Percentiles rank a stretch among this genome's conserved stretches.
Evolutionary conservation across 2,888 invertebrate species (phyloP).

Genomic region (Boloria selene): DNA sequence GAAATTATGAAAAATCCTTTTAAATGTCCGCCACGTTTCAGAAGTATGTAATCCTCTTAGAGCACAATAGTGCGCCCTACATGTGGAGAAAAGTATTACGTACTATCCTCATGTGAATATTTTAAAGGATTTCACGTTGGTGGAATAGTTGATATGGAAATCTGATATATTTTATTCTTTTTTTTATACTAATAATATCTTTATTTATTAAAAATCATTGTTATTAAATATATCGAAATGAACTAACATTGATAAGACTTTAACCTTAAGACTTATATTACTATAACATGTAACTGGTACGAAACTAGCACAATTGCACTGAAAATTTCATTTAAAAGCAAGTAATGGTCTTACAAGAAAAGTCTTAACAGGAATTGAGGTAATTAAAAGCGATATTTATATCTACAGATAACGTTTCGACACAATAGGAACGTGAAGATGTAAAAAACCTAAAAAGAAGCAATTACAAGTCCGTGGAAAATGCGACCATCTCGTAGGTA

Average conservation of each 20-base stretch:
- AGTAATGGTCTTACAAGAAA: not conserved
- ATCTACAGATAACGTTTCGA: slow-evolving; percentile 8
- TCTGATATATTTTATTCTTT: not conserved
- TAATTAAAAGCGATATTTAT: slow-evolving; percentile 22
- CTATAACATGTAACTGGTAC: no score
- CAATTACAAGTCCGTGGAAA: slow-evolving; percentile 26
- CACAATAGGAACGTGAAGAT: slow-evolving; percentile 18
- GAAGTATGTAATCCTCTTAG: slow-evolving; percentile 28
- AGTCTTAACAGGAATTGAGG: not conserved
- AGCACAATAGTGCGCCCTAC: slow-evolving; percentile 25
- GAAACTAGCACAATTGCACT: no score
- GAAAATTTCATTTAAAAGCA: not conserved
- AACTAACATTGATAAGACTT: no score
- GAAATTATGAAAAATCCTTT: slow-evolving; percentile 32
- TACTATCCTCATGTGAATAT: slow-evolving; percentile 14
- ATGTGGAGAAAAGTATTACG: slow-evolving; percentile 24
- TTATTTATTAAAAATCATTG: no score
- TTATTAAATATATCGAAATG: no score
- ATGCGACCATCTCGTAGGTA: slow-evolving; percentile 23
- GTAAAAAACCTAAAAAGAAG: slow-evolving; percentile 19
- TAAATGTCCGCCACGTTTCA: slow-evolving; percentile 28
- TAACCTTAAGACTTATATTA: no score
- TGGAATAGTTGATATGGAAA: slow-evolving; percentile 1
- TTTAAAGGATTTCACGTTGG: not conserved
- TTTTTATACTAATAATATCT: no score